Evolutionary conservation across 1,140 invertebrate genomes (phyloP).

Genomic region (Andricus grossulariae): DNA sequence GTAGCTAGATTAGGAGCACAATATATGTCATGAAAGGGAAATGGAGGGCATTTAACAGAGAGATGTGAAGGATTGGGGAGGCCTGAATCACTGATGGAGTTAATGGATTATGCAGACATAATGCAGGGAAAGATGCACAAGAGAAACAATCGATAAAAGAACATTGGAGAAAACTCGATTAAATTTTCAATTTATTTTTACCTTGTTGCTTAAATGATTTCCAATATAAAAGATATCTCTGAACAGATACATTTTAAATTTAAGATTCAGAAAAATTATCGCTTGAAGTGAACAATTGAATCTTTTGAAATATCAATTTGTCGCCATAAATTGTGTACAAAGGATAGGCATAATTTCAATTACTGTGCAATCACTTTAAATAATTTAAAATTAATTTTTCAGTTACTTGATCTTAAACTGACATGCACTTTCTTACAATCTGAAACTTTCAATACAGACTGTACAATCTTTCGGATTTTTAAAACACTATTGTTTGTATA

Average conservation of each 20-base stretch:
- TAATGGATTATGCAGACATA: conserved; percentile 29
- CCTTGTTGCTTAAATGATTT: neutral
- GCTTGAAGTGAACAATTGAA: neutral
- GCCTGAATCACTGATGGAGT: conserved; percentile 29
- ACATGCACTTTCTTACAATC: too few species aligned
- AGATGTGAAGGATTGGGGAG: conserved; percentile 27
- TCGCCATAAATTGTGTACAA: too few species aligned
- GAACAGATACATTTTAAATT: neutral
- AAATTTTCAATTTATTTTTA: conserved; percentile 1
- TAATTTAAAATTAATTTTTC: too few species aligned
- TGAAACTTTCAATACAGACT: too few species aligned
- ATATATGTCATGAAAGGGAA: conserved; percentile 23
- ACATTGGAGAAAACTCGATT: neutral
- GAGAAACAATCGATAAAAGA: neutral
- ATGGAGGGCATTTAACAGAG: conserved; percentile 29
- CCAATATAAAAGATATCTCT: neutral
- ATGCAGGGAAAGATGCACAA: conserved; percentile 14
- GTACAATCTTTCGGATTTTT: too few species aligned
- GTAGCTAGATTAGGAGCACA: conserved; percentile 17
- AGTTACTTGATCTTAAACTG: too few species aligned
- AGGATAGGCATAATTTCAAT: too few species aligned
- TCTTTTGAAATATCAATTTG: too few species aligned
- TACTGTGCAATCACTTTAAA: too few species aligned
- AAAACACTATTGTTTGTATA: too few species aligned
- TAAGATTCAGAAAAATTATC: neutral